These are phyloP conservation scores for Drosophila mulleri DNA, from an alignment of 2,888 invertebrate genomes.

Conservation along the genomic window DNA sequence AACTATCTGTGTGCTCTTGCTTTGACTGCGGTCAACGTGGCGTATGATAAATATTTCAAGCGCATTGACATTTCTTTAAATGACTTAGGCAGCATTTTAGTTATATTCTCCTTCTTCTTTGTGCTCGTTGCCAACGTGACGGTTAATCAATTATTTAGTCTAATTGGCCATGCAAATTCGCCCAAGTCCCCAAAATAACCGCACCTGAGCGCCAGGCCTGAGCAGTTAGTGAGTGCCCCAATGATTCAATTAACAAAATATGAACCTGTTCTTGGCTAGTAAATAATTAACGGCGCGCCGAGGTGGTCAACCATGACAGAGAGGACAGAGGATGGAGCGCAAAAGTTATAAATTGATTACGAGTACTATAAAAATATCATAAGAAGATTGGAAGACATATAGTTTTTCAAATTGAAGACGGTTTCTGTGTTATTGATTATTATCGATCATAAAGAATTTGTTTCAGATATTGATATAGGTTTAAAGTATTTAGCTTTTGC, in stretches of 20 bases:
- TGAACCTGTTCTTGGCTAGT: constrained; percentile 14
- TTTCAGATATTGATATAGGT: neutral
- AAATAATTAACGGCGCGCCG: constrained; percentile 21
- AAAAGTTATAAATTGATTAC: neutral
- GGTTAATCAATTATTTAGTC: constrained; percentile 46
- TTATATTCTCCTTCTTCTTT: neutral
- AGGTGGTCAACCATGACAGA: constrained; percentile 1
- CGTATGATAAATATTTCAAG: constrained; percentile 67
- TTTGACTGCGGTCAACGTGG: constrained; percentile 49
- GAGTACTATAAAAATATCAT: neutral
- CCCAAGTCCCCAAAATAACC: constrained; percentile 1
- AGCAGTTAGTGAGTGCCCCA: neutral
- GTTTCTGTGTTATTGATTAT: no score
- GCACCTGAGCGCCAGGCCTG: neutral
- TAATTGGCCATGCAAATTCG: constrained; percentile 48
- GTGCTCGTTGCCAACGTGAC: constrained; percentile 46
- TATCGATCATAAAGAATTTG: neutral
- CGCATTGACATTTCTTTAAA: constrained; percentile 30
- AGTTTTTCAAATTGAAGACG: no score
- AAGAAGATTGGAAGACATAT: no score
- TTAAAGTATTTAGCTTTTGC: no score
- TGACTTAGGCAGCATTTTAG: constrained; percentile 31
- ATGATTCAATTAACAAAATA: constrained; percentile 40
- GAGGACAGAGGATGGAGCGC: neutral
- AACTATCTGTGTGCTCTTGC: neutral